Base-by-base conservation (phyloP, 2,113 vertebrate genomes). In the Campylomormyrus tamandua region DNA sequence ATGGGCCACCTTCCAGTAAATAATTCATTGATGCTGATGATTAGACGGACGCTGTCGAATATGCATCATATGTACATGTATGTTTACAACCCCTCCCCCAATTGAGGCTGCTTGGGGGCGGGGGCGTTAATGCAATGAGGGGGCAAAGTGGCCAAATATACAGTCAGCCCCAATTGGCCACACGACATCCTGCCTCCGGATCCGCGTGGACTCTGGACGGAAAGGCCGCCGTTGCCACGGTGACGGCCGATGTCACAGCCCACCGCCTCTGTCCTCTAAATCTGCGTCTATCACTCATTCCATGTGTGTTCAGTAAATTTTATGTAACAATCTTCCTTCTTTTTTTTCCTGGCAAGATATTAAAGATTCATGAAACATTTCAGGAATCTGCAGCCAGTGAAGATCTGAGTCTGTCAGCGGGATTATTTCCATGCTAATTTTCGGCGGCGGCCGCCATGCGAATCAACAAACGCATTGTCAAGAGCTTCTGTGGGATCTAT, bases 351-450 rank as follows among this genome's bases (percentile, higher is more conserved):
- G 74, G 66, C 31, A 52, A 52, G 45, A 48, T 52, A 89, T 49
- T 77, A 89, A 90, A 90, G 52, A 86, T 90, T 90, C 83, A 87
- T 90, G 89, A 94, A 93, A 94, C 92, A 95, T 94, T 94, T 94
- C 92, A 91, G 92, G 90, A 62, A 90, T 92, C 93, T 93, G 93
- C 92, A 91, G 93, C 90, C 66, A 35, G 88, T 94, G 93, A 93
- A 93, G 94, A 93, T 90, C 90, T 49, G 90, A 93, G 89, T 92
- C 92, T 93, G 94, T 95, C 93, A 92, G 92, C 90, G 89, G 89
- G 94, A 94, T 94, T 92, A 94, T 94, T 95, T 94, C 93, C 90
- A 94, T 94, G 94, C 93, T 95, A 94, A 96, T 96, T 95, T 94
- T 88, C 50, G 24, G 90, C 91, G 93, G 91, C 92, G 91, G 94